A percentile compares a stretch with the other conserved stretches of the same genome.
Conservation (phyloP, 64 coral and sea anemone genomes). For the Stichodactyla helianthus region DNA sequence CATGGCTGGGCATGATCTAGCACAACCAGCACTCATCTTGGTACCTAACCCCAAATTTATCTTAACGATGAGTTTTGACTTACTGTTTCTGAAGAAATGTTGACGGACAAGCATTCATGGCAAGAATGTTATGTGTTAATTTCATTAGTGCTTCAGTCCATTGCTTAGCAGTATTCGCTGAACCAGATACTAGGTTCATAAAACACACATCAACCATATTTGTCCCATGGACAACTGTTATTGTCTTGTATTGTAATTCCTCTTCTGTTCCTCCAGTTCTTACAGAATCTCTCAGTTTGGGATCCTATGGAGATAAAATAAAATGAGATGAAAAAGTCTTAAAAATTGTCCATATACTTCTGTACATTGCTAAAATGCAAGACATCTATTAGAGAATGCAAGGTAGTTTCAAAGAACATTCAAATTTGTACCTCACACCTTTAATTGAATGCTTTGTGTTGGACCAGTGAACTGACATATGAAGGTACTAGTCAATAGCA, state of each 20-base stretch:
- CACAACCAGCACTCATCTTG: no score
- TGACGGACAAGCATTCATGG: constrained; percentile 72
- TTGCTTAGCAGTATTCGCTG: constrained; percentile 43
- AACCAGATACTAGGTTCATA: constrained; percentile 72
- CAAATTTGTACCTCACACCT: no score
- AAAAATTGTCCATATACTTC: no score
- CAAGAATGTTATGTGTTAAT: constrained; percentile 72
- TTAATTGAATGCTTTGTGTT: no score
- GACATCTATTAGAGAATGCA: no score
- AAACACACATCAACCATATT: constrained; percentile 78
- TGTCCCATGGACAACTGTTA: constrained; percentile 78
- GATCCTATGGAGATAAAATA: constrained; percentile 38
- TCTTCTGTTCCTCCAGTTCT: constrained; percentile 60
- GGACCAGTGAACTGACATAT: no score
- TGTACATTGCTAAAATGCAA: no score
- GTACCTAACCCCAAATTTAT: no score
- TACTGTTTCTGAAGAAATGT: constrained; percentile 86
- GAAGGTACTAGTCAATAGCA: no score
- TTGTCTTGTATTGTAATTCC: constrained; percentile 64
- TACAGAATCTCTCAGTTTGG: constrained; percentile 61
- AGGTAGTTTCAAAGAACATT: no score
- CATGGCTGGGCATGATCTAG: no score
- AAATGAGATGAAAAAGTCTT: not conserved
- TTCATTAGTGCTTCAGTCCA: constrained; percentile 74
- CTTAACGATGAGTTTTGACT: not conserved